These are phyloP conservation scores for Disparrhopalites patrizii DNA, from an alignment of 2,888 invertebrate genomes.

Conservation along the genomic window DNA sequence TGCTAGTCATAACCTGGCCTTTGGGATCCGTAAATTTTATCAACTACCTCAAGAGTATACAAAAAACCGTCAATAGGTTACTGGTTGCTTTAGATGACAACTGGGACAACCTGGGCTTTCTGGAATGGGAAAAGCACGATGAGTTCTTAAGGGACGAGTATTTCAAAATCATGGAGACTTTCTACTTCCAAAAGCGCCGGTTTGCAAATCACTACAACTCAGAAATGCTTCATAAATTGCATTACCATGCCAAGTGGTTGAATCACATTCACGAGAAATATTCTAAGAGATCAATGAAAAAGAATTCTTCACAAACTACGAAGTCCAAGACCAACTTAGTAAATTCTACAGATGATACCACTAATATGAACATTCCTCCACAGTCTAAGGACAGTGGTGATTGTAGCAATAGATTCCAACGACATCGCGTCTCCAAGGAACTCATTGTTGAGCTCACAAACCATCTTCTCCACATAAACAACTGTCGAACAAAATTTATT, in stretches of 20 bases:
- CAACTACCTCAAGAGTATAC: background rate
- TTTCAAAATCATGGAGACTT: slow-evolving; percentile 12
- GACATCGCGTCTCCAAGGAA: background rate
- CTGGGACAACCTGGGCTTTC: background rate
- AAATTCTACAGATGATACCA: background rate
- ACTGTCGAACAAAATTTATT: slow-evolving; percentile 9
- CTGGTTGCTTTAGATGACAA: background rate
- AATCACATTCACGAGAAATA: background rate
- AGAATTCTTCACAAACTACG: background rate
- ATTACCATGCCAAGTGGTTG: slow-evolving; percentile 8
- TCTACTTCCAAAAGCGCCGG: slow-evolving; percentile 5
- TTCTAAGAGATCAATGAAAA: background rate
- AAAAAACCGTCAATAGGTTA: background rate
- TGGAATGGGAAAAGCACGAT: background rate
- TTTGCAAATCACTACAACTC: slow-evolving; percentile 11
- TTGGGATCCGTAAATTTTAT: background rate
- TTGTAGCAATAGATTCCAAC: background rate
- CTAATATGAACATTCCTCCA: background rate
- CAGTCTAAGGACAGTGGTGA: background rate
- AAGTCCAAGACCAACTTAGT: background rate
- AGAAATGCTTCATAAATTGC: slow-evolving; percentile 3
- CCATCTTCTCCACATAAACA: slow-evolving; percentile 14
- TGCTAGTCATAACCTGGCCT: slow-evolving; percentile 6
- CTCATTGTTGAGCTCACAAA: slow-evolving; percentile 3
- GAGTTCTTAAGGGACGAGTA: slow-evolving; percentile 9